Percentiles rank a stretch among this genome's conserved stretches.
Conservation (phyloP, 2,113 vertebrate genomes). For the Embiotoca jacksoni region DNA sequence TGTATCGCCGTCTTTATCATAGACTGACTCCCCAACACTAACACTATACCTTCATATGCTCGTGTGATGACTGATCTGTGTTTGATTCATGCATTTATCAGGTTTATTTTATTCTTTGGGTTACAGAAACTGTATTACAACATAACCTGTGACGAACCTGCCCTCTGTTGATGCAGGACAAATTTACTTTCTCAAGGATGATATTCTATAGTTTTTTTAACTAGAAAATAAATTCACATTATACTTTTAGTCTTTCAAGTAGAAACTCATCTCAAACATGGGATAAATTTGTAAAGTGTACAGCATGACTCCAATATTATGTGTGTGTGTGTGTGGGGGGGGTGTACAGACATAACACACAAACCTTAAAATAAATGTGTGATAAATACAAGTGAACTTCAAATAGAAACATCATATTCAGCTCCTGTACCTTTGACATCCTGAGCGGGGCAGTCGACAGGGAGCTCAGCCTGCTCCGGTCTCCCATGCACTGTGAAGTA, state of each 20-base stretch:
- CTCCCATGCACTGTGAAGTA: conserved; percentile 84
- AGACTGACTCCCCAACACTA: not conserved
- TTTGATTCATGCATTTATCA: not conserved
- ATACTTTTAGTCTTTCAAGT: not conserved
- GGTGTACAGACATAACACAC: not conserved
- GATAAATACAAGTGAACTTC: not conserved
- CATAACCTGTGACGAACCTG: not conserved
- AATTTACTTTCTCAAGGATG: not conserved
- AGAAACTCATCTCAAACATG: not conserved
- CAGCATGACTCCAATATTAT: not conserved
- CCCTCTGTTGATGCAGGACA: not conserved
- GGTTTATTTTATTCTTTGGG: not conserved
- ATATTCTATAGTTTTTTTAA: not conserved
- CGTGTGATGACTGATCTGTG: not conserved
- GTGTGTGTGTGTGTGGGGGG: not conserved
- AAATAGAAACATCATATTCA: not conserved
- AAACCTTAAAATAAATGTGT: not conserved
- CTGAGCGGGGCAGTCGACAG: conserved; percentile 78
- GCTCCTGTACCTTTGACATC: conserved; percentile 83
- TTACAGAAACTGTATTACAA: not conserved
- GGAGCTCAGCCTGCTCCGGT: conserved; percentile 84
- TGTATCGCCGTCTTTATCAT: conserved; percentile 30
- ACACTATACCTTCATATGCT: not conserved
- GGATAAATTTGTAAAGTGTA: not conserved
- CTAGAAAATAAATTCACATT: not conserved